Evolutionary conservation across 2,797 vertebrate genomes (phyloP), one percentile per base, ranked within the genome.

Genomic region (Lophotriccus pileatus): DNA sequence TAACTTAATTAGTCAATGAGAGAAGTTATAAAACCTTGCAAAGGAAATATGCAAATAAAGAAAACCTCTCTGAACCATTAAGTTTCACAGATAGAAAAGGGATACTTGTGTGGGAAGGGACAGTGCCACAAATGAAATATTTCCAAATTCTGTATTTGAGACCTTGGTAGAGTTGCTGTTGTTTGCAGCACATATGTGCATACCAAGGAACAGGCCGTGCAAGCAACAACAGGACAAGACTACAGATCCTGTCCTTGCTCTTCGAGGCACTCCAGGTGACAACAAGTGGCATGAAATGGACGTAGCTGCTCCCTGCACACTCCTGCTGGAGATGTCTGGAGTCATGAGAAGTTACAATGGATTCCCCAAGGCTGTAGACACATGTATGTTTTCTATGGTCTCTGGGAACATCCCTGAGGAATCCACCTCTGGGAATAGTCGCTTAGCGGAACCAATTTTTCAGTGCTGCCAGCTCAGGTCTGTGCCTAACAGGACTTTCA

Each of bases 1-100:
- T 96, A 90, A 85, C 46, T 94, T 94, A 87, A 83, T 94, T 90
- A 93, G 50, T 76, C 78, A 96, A 94, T 83, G 88, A 95, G 21
- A 96, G 67, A 81, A 92, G 56, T 74, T 84, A 69, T 79, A 96
- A 96, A 94, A 43, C 47, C 21, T 89, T 36, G 84, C 74, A 87
- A 90, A 93, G 75, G 56, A 93, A 90, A 56, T 25, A 46, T 12
- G 20, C 20, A 87, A 91, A 92, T 78, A 82, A 83, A 93, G 76
- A 74, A 81, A 95, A 89, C 18, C 8, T 92, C 62, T 80, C 70
- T 55, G 64, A 94, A 75, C 52, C 25, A 68, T 82, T 70, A 66
- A 21, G 24, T 84, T 88, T 92, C 53, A 82, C 28, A 75, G 80
- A 79, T 32, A 68, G 50, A 53, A 84, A 59, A 87, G 79, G 19